phyloP scores from a whole-genome alignment of 2,888 invertebrate genomes.

The Rhagium mordax region DNA sequence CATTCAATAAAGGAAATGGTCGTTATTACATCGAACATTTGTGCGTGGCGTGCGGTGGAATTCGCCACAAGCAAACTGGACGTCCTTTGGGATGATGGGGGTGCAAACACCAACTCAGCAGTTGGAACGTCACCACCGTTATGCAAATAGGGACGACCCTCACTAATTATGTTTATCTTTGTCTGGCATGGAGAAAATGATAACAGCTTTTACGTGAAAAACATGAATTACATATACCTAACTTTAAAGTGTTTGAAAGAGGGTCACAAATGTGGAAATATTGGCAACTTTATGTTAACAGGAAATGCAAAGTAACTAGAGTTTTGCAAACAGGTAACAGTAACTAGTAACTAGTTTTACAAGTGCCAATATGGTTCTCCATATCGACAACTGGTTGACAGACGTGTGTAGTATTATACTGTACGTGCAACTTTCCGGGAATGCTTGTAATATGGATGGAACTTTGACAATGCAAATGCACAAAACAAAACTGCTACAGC shows the following conservation, averaged over 20 bases:
- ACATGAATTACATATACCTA: not conserved
- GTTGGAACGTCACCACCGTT: not conserved
- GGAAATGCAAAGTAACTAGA: too few relatives aligned
- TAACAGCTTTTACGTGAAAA: not conserved
- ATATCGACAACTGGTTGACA: too few relatives aligned
- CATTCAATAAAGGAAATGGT: not conserved
- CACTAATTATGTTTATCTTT: constrained; percentile 23
- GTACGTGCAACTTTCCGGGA: too few relatives aligned
- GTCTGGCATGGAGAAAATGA: not conserved
- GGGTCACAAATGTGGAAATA: too few relatives aligned
- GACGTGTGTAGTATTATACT: too few relatives aligned
- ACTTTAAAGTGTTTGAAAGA: not conserved
- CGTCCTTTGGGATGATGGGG: constrained; percentile 1
- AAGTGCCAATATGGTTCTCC: too few relatives aligned
- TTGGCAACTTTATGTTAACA: too few relatives aligned
- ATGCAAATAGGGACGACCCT: constrained; percentile 27
- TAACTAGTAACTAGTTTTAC: too few relatives aligned
- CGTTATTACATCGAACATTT: constrained; percentile 12
- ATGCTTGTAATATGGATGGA: too few relatives aligned
- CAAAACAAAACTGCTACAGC: too few relatives aligned
- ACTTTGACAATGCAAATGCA: too few relatives aligned
- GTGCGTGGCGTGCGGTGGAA: constrained; percentile 17
- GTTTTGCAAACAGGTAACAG: too few relatives aligned
- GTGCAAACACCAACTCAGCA: constrained; percentile 22
- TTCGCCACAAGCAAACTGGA: constrained; percentile 11